These are phyloP conservation scores for Hyles euphorbiae DNA, from an alignment of 1,140 invertebrate genomes.

Conservation along the genomic window DNA sequence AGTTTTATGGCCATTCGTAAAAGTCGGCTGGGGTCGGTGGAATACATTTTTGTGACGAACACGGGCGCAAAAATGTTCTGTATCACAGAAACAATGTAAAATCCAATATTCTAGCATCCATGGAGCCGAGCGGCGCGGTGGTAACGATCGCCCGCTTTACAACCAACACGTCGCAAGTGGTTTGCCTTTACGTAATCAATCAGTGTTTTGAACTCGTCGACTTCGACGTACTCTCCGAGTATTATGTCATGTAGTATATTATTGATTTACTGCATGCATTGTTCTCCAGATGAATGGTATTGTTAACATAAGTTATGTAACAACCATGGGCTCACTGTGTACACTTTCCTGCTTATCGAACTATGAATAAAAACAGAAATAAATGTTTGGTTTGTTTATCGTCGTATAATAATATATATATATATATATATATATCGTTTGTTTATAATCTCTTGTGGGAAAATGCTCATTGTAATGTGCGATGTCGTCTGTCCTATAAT, in stretches of 20 bases:
- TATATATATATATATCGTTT: too few species aligned
- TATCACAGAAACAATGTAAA: constrained; percentile 33
- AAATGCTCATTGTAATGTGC: too few species aligned
- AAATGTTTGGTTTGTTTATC: too few species aligned
- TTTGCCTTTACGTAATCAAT: constrained; percentile 39
- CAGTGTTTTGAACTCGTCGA: constrained; percentile 25
- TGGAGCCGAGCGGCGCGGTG: constrained; percentile 6
- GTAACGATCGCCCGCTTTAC: constrained; percentile 23
- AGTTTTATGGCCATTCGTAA: constrained; percentile 32
- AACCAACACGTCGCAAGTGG: constrained; percentile 14
- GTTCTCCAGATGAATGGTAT: too few species aligned
- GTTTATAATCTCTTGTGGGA: too few species aligned
- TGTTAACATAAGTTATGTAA: too few species aligned
- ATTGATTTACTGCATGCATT: constrained; percentile 6
- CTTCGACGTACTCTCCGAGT: constrained; percentile 10
- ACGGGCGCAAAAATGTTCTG: constrained; percentile 25
- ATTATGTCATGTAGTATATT: constrained; percentile 22
- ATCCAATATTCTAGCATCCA: constrained; percentile 32
- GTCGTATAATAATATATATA: too few species aligned
- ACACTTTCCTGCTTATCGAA: too few species aligned
- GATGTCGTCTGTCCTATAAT: too few species aligned
- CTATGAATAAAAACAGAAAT: too few species aligned
- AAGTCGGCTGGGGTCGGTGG: constrained; percentile 29
- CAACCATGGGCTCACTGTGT: too few species aligned
- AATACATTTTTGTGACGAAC: constrained; percentile 39